phyloP scores from a whole-genome alignment of 2,888 invertebrate genomes.

The Endomychus coccineus region DNA sequence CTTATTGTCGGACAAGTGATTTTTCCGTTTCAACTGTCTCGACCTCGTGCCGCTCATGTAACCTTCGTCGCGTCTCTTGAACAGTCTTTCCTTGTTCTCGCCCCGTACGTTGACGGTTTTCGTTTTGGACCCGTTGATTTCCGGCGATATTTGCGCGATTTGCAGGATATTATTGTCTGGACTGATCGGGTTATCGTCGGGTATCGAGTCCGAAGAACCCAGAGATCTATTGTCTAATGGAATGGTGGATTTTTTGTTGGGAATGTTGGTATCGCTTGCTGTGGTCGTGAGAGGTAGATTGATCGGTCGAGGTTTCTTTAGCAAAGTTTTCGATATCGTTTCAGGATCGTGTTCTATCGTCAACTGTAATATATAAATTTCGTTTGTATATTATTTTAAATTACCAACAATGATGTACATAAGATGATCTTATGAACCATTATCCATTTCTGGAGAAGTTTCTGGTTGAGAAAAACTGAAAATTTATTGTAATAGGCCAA shows the following conservation, averaged over 20 bases:
- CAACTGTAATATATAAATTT: constrained; percentile 47
- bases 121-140: constrained; percentile 16
- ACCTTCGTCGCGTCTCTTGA: constrained; percentile 54
- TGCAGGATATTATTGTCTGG: constrained; percentile 13
- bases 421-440: no score
- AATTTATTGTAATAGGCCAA: no score
- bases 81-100: constrained; percentile 45
- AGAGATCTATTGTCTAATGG: constrained; percentile 26
- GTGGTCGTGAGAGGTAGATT: constrained; percentile 42
- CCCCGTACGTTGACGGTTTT: constrained; percentile 10
- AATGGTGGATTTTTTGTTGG: constrained; percentile 29
- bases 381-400: not conserved
- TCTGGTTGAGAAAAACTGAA: no score
- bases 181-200: constrained; percentile 18
- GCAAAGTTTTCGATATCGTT: constrained; percentile 51
- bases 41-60: constrained; percentile 56
- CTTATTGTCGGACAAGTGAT: constrained; percentile 40
- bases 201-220: constrained; percentile 32
- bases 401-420: no score
- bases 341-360: constrained; percentile 88
- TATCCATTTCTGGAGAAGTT: no score
- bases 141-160: no score
- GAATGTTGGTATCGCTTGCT: constrained; percentile 42
- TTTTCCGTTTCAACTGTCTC: constrained; percentile 52
- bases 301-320: constrained; percentile 22